These are phyloP conservation scores for Parauchenoglanis ngamensis DNA, from an alignment of 2,797 vertebrate genomes.

Conservation along the genomic window DNA sequence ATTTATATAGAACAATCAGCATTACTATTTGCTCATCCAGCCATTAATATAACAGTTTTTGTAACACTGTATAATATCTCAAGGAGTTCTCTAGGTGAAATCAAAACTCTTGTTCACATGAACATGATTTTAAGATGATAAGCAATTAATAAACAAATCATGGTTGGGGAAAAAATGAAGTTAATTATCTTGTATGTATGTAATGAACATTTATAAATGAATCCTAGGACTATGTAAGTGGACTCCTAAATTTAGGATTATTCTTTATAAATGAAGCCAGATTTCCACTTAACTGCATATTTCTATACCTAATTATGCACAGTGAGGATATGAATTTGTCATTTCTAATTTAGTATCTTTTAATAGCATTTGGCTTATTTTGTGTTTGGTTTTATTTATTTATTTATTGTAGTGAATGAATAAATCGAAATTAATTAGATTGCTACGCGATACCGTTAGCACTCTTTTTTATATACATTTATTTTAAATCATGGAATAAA, in stretches of 20 bases:
- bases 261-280: neutral
- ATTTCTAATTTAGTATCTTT: neutral
- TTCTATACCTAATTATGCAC: neutral
- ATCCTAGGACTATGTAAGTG: neutral
- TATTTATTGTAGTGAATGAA: neutral
- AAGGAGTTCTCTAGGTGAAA: neutral
- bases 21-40: neutral
- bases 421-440: neutral
- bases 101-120: neutral
- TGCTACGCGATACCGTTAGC: neutral
- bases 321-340: neutral
- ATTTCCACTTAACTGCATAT: neutral
- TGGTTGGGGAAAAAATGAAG: neutral
- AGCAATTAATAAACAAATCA: neutral
- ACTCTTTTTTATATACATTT: neutral
- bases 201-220: neutral
- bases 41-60: neutral
- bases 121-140: neutral
- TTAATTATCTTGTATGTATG: neutral
- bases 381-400: neutral
- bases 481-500: conserved; percentile 11
- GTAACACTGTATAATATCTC: neutral
- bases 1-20: neutral
- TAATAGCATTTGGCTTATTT: neutral
- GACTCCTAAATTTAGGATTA: neutral